These are phyloP conservation scores for Leucopsar rothschildi DNA, from an alignment of 2,113 vertebrate genomes.

Conservation along the genomic window DNA sequence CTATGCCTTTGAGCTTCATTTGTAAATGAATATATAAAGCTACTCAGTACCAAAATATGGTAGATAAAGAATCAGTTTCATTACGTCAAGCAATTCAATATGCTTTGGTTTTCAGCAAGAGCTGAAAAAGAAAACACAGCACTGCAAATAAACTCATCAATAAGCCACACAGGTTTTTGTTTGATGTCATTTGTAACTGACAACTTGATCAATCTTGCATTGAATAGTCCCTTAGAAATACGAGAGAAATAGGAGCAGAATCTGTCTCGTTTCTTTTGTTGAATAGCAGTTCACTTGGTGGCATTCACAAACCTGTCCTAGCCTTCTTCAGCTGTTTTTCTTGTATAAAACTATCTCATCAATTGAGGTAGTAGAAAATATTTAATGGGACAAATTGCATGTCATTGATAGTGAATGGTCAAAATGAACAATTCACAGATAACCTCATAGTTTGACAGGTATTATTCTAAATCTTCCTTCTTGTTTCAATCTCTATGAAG, in stretches of 20 bases:
- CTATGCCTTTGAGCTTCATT: neutral
- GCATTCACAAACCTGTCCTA: conserved; percentile 27
- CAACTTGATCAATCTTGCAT: conserved; percentile 48
- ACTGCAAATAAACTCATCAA: conserved; percentile 50
- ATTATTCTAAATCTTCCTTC: conserved; percentile 3
- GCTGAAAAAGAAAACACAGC: neutral
- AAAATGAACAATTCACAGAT: conserved; percentile 4
- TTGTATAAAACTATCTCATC: conserved; percentile 4
- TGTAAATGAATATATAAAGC: neutral
- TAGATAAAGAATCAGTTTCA: conserved; percentile 6
- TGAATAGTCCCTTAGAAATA: conserved; percentile 53
- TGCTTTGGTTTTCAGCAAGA: neutral
- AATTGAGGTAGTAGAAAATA: neutral
- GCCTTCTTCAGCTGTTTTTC: neutral
- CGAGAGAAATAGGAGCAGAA: conserved; percentile 24
- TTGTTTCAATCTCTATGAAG: neutral
- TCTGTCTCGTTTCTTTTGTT: conserved; percentile 30
- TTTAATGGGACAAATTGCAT: conserved; percentile 21
- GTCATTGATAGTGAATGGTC: neutral
- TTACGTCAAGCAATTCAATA: neutral
- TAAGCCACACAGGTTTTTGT: conserved; percentile 47
- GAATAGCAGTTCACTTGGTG: neutral
- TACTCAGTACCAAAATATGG: neutral
- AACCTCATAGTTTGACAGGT: neutral
- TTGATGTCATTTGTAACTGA: conserved; percentile 54